Percentiles rank a stretch among this genome's conserved stretches.
Conservation (phyloP, 2,113 vertebrate genomes). For the Gasterosteus nipponicus region DNA sequence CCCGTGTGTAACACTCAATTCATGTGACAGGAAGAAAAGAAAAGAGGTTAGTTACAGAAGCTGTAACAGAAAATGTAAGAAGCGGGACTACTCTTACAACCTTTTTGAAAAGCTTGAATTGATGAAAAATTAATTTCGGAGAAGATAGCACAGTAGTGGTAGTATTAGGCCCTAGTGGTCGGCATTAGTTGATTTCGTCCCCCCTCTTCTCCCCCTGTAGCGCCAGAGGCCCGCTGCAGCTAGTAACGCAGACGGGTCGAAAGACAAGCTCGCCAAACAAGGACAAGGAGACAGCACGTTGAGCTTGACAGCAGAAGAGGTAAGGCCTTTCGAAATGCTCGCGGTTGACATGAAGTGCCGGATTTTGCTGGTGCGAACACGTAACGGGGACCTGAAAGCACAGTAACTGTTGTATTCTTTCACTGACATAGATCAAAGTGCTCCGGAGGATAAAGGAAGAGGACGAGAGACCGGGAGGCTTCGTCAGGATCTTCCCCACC, state of each 20-base stretch:
- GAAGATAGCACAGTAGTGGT: not conserved
- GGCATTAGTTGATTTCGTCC: conserved; percentile 2
- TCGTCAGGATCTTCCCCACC: conserved; percentile 95
- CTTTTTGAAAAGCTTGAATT: not conserved
- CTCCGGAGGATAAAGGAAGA: conserved; percentile 92
- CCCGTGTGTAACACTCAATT: conserved; percentile 60
- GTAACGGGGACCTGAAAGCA: not conserved
- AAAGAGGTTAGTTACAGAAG: conserved; percentile 5
- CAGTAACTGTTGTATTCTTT: not conserved
- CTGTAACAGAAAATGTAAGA: not conserved
- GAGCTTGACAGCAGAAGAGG: conserved; percentile 90
- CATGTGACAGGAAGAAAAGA: conserved; percentile 46
- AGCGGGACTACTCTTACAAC: not conserved
- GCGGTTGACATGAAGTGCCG: not conserved
- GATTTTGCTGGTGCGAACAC: not conserved
- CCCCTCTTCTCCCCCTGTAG: conserved; percentile 62
- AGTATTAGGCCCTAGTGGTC: not conserved
- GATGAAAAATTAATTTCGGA: conserved; percentile 3
- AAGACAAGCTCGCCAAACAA: conserved; percentile 82
- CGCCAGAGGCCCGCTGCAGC: conserved; percentile 83
- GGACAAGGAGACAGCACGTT: conserved; percentile 83
- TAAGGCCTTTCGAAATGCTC: conserved; percentile 58
- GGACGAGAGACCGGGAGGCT: conserved; percentile 91
- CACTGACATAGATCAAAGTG: conserved; percentile 86
- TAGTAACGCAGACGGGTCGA: conserved; percentile 77